These are phyloP conservation scores for Acronicta psi DNA, from an alignment of 2,888 invertebrate genomes.

Conservation along the genomic window DNA sequence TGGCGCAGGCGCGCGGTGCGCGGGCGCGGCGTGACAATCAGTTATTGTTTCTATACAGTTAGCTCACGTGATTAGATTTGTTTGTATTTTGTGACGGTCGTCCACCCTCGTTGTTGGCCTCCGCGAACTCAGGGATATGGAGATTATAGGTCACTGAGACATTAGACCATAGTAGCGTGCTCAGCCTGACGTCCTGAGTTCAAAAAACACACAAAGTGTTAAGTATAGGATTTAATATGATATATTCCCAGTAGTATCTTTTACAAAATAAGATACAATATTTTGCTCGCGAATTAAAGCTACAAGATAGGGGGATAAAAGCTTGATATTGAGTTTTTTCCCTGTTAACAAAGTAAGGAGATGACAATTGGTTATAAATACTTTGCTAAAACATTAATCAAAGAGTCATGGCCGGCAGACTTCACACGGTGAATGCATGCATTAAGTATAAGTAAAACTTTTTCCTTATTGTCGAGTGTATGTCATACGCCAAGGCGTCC, in stretches of 20 bases:
- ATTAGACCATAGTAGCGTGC: too few relatives aligned
- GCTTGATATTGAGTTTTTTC: background rate
- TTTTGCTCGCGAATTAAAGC: too few relatives aligned
- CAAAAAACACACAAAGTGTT: background rate
- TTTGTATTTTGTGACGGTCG: slow-evolving; percentile 28
- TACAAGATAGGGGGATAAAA: too few relatives aligned
- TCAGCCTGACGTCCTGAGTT: background rate
- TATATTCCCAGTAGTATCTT: too few relatives aligned
- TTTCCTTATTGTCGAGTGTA: slow-evolving; percentile 8
- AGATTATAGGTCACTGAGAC: background rate
- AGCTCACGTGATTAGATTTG: slow-evolving; percentile 35
- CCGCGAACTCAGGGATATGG: background rate
- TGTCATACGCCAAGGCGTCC: slow-evolving; percentile 11
- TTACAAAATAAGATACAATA: too few relatives aligned
- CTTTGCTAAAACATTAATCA: background rate
- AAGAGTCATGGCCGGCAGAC: background rate
- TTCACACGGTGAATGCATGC: background rate
- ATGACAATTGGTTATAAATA: background rate
- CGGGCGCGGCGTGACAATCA: slow-evolving; percentile 27
- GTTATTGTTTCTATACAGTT: slow-evolving; percentile 41
- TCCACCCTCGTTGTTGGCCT: slow-evolving; percentile 18
- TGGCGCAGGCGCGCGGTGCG: too few relatives aligned
- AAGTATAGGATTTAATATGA: too few relatives aligned
- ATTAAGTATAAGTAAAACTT: slow-evolving; percentile 5
- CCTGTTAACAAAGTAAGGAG: background rate